Percentiles rank a stretch among this genome's conserved stretches.
These are phyloP conservation scores for Alethe diademata DNA, from an alignment of 2,113 vertebrate genomes.

Conservation along the genomic window DNA sequence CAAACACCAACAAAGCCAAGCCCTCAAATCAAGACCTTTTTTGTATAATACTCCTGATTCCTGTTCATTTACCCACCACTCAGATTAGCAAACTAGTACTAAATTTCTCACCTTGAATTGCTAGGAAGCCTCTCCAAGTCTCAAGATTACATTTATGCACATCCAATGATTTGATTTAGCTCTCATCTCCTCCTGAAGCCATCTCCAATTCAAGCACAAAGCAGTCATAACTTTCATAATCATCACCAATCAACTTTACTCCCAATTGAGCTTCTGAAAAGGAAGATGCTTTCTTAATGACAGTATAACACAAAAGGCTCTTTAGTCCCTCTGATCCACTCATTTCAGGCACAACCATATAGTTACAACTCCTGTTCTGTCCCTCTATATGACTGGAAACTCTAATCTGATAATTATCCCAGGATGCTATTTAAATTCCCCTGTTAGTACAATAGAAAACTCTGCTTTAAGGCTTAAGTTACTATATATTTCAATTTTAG, in stretches of 20 bases:
- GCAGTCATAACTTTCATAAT: neutral
- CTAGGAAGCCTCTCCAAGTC: neutral
- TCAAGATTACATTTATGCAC: neutral
- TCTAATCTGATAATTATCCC: neutral
- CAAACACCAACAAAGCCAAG: neutral
- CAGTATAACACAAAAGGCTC: neutral
- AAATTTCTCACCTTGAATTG: neutral
- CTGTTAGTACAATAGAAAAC: accelerated
- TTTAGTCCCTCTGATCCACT: neutral
- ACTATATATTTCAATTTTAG: neutral
- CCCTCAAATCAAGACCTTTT: neutral
- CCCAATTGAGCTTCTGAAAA: neutral
- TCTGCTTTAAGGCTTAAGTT: neutral
- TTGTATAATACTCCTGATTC: neutral
- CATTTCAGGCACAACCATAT: neutral
- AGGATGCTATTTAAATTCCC: neutral
- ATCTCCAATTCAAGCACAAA: neutral
- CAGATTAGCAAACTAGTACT: neutral
- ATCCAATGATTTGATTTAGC: neutral
- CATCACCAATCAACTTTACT: neutral
- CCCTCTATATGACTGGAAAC: neutral
- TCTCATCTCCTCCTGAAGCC: neutral
- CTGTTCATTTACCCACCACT: neutral
- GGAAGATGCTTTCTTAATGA: neutral
- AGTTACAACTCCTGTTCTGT: neutral